Base-by-base conservation (phyloP, 2,797 vertebrate species). In the Erpetoichthys calabaricus region DNA sequence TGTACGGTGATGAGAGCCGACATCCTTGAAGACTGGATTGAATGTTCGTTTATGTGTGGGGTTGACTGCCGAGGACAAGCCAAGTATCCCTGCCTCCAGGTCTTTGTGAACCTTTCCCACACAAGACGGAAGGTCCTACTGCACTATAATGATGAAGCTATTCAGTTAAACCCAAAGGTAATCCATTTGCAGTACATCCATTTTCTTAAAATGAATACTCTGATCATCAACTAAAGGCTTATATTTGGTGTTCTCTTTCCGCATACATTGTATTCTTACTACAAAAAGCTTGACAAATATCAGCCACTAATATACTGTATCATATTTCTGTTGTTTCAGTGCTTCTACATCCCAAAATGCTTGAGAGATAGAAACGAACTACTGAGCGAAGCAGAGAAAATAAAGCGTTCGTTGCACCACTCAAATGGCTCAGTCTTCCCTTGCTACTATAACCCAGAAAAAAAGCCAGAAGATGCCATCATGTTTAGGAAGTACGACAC, bases 301-400 rank as follows among this genome's bases (percentile, higher is more conserved):
- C 25, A 25, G 25, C n/a, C 47, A 49, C n/a, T 49, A 49, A 49
- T 4, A 49, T 49, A 49, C 47, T 7, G n/a, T n/a, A 7, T 49
- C n/a, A 49, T 49, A n/a, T 49, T 49, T n/a, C 47, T 7, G 7
- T n/a, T 49, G 7, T 45, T 58, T 51, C 55, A 92, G 90, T 92
- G 89, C 73, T 91, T 92, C 75, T 91, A 88, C 68, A 68, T 78
- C 41, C 87, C 88, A 4, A 87, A 80, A 70, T 87, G 86, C 67
- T 80, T 74, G 45, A 69, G 63, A 73, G 82, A 84, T 56, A 70
- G 64, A 62, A 63, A 63, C 0, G 73, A 78, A 42, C 73, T 86
- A 56, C 61, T 75, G 44, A 65, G 60, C 8, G 82, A 85, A 53
- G 82, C 75, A 47, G 64, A 70, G 50, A 68, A 71, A 46, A 76